These are phyloP conservation scores for Parnassius mnemosyne DNA, from an alignment of 2,888 invertebrate genomes.

Conservation along the genomic window DNA sequence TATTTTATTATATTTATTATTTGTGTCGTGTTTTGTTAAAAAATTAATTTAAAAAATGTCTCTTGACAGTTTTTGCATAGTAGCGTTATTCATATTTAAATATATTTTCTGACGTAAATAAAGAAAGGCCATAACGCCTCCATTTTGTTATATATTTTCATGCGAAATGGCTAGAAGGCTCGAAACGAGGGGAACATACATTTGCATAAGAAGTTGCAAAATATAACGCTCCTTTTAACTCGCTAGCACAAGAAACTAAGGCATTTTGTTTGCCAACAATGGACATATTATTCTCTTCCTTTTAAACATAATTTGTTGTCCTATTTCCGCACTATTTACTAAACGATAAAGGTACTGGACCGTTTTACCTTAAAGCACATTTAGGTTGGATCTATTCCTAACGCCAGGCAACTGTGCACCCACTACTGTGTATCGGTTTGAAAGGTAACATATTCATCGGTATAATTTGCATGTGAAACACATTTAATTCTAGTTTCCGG, in stretches of 20 bases:
- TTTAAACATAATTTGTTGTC: background rate
- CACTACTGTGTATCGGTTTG: too few species aligned
- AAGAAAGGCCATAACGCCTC: conserved; percentile 40
- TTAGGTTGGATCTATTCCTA: too few species aligned
- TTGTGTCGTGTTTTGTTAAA: too few species aligned
- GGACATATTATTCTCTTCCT: conserved; percentile 44
- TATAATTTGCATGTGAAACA: too few species aligned
- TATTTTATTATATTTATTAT: too few species aligned
- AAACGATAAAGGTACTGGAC: too few species aligned
- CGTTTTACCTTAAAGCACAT: too few species aligned
- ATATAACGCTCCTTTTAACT: conserved; percentile 53
- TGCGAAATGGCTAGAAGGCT: conserved; percentile 58
- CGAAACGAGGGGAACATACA: conserved; percentile 56
- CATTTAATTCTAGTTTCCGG: too few species aligned
- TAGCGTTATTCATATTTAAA: conserved; percentile 22
- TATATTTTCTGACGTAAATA: conserved; percentile 7
- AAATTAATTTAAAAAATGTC: too few species aligned
- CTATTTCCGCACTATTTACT: too few species aligned
- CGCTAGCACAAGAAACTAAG: conserved; percentile 31
- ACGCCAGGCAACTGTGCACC: too few species aligned
- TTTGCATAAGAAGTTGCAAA: conserved; percentile 60
- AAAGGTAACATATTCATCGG: too few species aligned
- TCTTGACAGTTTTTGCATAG: background rate
- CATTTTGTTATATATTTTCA: conserved; percentile 56
- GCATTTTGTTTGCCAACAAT: conserved; percentile 56